Evolutionary conservation across 1,140 invertebrate genomes (phyloP).

Genomic region (Trypoxylus dichotomus): DNA sequence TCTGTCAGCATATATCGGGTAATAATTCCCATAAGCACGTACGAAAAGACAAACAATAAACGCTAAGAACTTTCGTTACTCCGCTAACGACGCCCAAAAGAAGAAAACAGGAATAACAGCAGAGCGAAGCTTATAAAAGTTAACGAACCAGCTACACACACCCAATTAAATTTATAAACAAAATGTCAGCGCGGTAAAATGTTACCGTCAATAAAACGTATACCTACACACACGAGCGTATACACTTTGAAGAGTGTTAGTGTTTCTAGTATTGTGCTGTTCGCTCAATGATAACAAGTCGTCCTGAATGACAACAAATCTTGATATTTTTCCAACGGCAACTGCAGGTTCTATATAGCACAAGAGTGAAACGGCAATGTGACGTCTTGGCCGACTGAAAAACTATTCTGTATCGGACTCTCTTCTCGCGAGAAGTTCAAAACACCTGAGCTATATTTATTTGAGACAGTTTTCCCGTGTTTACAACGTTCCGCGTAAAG

Average conservation of each 20-base stretch:
- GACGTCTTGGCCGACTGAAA: neutral
- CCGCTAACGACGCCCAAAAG: slow-evolving; percentile 3
- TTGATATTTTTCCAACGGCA: slow-evolving; percentile 30
- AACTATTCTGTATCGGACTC: neutral
- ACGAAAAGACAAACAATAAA: slow-evolving; percentile 22
- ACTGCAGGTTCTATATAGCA: neutral
- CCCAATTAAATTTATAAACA: slow-evolving; percentile 35
- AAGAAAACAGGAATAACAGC: slow-evolving; percentile 12
- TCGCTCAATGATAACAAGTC: slow-evolving; percentile 33
- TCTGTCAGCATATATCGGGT: neutral
- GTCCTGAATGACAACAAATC: slow-evolving; percentile 33
- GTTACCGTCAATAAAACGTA: slow-evolving; percentile 27
- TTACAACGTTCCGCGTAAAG: slow-evolving; percentile 9
- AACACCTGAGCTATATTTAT: slow-evolving; percentile 32
- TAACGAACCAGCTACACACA: slow-evolving; percentile 23
- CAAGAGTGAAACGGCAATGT: neutral
- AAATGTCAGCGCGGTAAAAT: slow-evolving; percentile 29
- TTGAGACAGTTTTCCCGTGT: slow-evolving; percentile 28
- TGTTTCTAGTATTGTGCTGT: slow-evolving; percentile 17
- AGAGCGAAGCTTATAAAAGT: slow-evolving; percentile 15
- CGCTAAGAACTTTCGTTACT: neutral
- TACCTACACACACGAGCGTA: neutral
- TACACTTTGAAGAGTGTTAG: neutral
- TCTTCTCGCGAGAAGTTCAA: slow-evolving; percentile 27
- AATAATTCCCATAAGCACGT: slow-evolving; percentile 6